Percentiles rank a stretch among this genome's conserved stretches.
Evolutionary conservation across 1,140 invertebrate genomes (phyloP).

Genomic region (Aphis gossypii): DNA sequence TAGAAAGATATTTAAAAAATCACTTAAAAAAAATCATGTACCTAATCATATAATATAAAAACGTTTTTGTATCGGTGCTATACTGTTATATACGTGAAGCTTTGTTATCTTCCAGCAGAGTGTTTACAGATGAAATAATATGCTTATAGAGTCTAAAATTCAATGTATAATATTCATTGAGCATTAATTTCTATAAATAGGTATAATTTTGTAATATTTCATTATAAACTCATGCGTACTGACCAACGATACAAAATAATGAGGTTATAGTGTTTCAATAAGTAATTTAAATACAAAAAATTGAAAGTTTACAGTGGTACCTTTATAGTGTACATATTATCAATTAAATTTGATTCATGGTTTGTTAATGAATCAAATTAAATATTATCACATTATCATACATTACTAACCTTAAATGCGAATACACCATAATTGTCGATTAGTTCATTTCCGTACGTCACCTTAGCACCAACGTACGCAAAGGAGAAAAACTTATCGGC

Average conservation of each 20-base stretch:
- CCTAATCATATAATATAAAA: no score
- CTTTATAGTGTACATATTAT: background rate
- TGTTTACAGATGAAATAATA: background rate
- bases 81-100: background rate
- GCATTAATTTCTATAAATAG: no score
- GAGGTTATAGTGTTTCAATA: background rate
- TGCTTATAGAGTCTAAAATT: background rate
- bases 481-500: conserved; percentile 81
- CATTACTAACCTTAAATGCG: conserved; percentile 78
- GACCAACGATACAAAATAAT: background rate
- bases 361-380: background rate
- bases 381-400: background rate
- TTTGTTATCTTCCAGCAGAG: background rate
- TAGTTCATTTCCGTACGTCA: conserved; percentile 82
- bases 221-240: background rate
- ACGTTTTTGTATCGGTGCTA: background rate
- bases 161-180: background rate
- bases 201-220: no score
- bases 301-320: background rate
- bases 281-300: background rate
- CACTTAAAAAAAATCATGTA: no score
- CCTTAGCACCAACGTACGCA: conserved; percentile 78
- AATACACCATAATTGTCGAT: conserved; percentile 71
- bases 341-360: background rate
- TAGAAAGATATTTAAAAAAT: background rate